Conservation (phyloP, 2,888 invertebrate species). For the Pelosia muscerda region DNA sequence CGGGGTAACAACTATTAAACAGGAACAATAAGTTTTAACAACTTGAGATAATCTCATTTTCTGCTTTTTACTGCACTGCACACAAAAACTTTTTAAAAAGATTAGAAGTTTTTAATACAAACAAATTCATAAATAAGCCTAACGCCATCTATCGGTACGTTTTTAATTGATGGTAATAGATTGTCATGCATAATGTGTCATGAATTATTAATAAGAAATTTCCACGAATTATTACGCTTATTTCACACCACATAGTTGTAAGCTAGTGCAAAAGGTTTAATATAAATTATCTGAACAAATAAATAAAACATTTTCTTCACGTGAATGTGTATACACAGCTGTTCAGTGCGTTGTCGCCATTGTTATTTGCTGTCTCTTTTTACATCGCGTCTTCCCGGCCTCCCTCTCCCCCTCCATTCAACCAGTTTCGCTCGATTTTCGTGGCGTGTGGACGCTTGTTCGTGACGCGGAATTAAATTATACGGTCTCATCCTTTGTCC, state of each 20-base stretch:
- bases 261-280: too few species aligned
- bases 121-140: not conserved
- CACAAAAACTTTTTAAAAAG: not conserved
- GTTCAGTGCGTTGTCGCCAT: slow-evolving; percentile 80
- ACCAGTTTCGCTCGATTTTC: slow-evolving; percentile 84
- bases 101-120: not conserved
- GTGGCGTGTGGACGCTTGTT: slow-evolving; percentile 70
- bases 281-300: not conserved
- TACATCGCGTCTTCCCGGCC: slow-evolving; percentile 58
- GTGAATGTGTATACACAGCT: slow-evolving; percentile 65
- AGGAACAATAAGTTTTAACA: too few species aligned
- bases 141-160: slow-evolving; percentile 7
- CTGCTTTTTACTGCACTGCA: not conserved
- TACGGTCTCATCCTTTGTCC: slow-evolving; percentile 83
- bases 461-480: slow-evolving; percentile 60
- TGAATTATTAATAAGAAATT: not conserved
- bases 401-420: slow-evolving; percentile 55
- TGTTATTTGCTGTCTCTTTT: slow-evolving; percentile 74
- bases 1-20: too few species aligned
- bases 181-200: too few species aligned
- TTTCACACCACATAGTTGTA: not conserved
- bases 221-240: not conserved
- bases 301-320: slow-evolving; percentile 13
- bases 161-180: not conserved
- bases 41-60: not conserved